phyloP scores from a whole-genome alignment of 2,888 invertebrate species.

The Napeogenes inachia region DNA sequence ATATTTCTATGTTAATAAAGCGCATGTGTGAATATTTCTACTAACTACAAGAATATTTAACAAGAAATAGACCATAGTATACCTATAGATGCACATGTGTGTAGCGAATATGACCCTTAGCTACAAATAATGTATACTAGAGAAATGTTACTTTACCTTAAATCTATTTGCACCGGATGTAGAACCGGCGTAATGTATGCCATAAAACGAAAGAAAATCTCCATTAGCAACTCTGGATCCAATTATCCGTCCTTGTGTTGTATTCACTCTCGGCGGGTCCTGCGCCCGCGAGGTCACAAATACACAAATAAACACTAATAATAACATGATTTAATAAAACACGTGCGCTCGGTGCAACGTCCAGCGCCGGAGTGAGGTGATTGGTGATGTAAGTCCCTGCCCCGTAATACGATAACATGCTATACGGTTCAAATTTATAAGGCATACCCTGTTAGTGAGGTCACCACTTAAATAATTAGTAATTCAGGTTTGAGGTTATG shows the following conservation, averaged over 20 bases:
- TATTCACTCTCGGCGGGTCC: slow-evolving; percentile 45
- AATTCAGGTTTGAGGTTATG: not conserved
- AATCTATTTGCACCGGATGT: slow-evolving; percentile 49
- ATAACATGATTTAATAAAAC: slow-evolving; percentile 16
- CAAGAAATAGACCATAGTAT: no score
- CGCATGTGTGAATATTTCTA: no score
- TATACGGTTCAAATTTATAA: not conserved
- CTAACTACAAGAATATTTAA: no score
- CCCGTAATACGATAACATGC: slow-evolving; percentile 13
- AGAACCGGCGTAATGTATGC: slow-evolving; percentile 57
- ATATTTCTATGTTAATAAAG: no score
- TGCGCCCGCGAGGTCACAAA: slow-evolving; percentile 39
- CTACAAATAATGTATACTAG: slow-evolving; percentile 6
- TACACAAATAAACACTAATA: slow-evolving; percentile 34
- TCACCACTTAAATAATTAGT: slow-evolving; percentile 2
- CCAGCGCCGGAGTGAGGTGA: slow-evolving; percentile 27
- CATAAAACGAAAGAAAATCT: slow-evolving; percentile 51
- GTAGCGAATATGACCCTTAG: no score
- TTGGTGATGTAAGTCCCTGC: slow-evolving; percentile 11
- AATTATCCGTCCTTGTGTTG: slow-evolving; percentile 52
- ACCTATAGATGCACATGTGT: not conserved
- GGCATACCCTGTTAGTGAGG: not conserved
- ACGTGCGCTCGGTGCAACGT: slow-evolving; percentile 21
- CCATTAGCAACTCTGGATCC: slow-evolving; percentile 45
- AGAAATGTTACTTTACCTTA: slow-evolving; percentile 50